Conservation (phyloP, 2,888 invertebrate genomes). For the Ligdia adustata region DNA sequence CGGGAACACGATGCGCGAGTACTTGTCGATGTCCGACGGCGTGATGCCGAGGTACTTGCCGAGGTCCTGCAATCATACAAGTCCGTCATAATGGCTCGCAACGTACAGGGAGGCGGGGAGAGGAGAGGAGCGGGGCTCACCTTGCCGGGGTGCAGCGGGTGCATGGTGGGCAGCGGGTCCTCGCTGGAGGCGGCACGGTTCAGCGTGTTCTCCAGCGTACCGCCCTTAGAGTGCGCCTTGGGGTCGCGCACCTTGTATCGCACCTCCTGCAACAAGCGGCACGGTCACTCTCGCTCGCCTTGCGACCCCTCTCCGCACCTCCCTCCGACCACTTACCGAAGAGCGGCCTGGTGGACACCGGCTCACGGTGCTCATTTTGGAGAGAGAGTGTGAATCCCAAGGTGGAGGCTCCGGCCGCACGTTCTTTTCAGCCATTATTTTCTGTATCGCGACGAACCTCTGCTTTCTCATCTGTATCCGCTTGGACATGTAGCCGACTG, state of each 20-base stretch:
- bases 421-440: slow-evolving; percentile 94
- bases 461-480: slow-evolving; percentile 96
- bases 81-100: too few species aligned
- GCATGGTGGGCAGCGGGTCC: slow-evolving; percentile 84
- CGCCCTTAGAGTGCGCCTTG: slow-evolving; percentile 94
- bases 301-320: neutral
- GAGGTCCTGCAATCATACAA: slow-evolving; percentile 88
- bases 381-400: slow-evolving; percentile 85
- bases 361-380: slow-evolving; percentile 89
- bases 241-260: slow-evolving; percentile 96
- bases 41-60: slow-evolving; percentile 94
- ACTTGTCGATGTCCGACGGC: slow-evolving; percentile 98
- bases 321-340: slow-evolving; percentile 41
- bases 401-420: slow-evolving; percentile 88
- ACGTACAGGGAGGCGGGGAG: too few species aligned
- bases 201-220: slow-evolving; percentile 93
- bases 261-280: slow-evolving; percentile 89
- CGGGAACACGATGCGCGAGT: slow-evolving; percentile 98
- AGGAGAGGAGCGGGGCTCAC: slow-evolving; percentile 47
- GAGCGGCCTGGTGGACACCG: slow-evolving; percentile 63
- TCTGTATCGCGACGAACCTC: slow-evolving; percentile 92
- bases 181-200: slow-evolving; percentile 86
- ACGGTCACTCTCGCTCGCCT: slow-evolving; percentile 2
- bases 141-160: slow-evolving; percentile 92
- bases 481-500: slow-evolving; percentile 98